Percentiles rank a stretch among this genome's conserved stretches.
phyloP scores from a whole-genome alignment of 2,888 invertebrate species.

The Pristionchus maxplancki region DNA sequence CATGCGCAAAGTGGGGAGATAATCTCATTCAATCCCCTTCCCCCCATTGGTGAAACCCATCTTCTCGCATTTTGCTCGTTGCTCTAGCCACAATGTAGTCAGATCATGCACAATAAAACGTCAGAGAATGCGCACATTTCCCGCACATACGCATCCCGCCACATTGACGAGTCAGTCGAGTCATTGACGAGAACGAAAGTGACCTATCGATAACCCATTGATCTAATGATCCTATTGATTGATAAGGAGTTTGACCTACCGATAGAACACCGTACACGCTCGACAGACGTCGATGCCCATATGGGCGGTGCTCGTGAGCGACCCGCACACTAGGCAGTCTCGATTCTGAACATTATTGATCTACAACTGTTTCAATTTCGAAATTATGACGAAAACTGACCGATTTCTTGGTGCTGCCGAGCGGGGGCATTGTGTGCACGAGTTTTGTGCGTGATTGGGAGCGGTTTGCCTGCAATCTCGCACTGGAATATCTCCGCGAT shows the following conservation, averaged over 20 bases:
- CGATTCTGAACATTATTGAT: neutral
- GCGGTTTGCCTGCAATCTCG: neutral
- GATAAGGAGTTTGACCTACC: neutral
- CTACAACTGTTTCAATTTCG: neutral
- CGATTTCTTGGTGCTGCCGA: slow-evolving; percentile 20
- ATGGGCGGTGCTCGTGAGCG: slow-evolving; percentile 12
- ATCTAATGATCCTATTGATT: neutral
- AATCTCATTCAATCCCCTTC: too few relatives aligned
- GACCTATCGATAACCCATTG: neutral
- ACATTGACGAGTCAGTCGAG: neutral
- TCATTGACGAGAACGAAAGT: too few relatives aligned
- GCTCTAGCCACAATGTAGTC: neutral
- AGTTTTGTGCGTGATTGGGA: neutral
- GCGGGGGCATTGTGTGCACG: neutral
- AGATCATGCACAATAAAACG: neutral
- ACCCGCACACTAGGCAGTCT: slow-evolving; percentile 7
- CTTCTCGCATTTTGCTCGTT: neutral
- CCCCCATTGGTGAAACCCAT: too few relatives aligned
- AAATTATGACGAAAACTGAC: neutral
- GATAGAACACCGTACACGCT: slow-evolving; percentile 35
- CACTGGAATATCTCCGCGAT: neutral
- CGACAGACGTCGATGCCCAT: slow-evolving; percentile 30
- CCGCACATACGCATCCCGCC: neutral
- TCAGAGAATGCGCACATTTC: neutral
- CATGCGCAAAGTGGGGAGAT: too few relatives aligned